Percentiles rank a stretch among this genome's conserved stretches.
Conservation (phyloP, 2,888 invertebrate genomes). For the Herminia tarsipennalis region DNA sequence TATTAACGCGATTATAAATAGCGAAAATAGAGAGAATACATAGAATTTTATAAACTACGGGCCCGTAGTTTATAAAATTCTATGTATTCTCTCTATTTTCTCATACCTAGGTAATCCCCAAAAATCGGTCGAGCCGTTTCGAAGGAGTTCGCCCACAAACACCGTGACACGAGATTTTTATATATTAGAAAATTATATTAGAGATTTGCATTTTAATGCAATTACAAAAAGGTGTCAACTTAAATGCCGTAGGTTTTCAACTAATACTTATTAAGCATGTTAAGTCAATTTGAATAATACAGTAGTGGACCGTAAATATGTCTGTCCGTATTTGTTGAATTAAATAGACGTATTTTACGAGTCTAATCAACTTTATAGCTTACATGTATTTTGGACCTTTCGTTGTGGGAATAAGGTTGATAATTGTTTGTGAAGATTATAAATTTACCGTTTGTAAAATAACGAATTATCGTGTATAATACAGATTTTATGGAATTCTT, state of each 20-base stretch:
- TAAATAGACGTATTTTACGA: constrained; percentile 13
- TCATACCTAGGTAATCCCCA: too few relatives aligned
- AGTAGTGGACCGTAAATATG: constrained; percentile 21
- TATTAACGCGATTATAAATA: too few relatives aligned
- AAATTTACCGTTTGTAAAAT: constrained; percentile 13
- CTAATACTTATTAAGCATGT: constrained; percentile 8
- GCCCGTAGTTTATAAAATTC: too few relatives aligned
- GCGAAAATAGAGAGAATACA: too few relatives aligned
- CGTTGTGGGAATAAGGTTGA: accelerated
- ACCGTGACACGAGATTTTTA: too few relatives aligned
- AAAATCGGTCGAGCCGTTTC: too few relatives aligned
- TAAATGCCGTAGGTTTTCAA: constrained; percentile 5
- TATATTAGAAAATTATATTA: too few relatives aligned
- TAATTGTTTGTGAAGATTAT: neutral
- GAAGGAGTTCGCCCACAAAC: too few relatives aligned
- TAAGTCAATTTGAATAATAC: constrained; percentile 18
- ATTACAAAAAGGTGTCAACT: too few relatives aligned
- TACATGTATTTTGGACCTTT: constrained; percentile 6
- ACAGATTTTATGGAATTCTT: constrained; percentile 18
- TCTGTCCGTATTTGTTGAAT: constrained; percentile 10
- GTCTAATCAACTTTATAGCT: neutral
- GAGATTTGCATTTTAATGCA: too few relatives aligned
- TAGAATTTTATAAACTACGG: too few relatives aligned
- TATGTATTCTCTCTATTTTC: too few relatives aligned
- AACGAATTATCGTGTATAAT: neutral